Evolutionary conservation across 1,140 invertebrate genomes (phyloP).

Genomic region (Onthophagus taurus): DNA sequence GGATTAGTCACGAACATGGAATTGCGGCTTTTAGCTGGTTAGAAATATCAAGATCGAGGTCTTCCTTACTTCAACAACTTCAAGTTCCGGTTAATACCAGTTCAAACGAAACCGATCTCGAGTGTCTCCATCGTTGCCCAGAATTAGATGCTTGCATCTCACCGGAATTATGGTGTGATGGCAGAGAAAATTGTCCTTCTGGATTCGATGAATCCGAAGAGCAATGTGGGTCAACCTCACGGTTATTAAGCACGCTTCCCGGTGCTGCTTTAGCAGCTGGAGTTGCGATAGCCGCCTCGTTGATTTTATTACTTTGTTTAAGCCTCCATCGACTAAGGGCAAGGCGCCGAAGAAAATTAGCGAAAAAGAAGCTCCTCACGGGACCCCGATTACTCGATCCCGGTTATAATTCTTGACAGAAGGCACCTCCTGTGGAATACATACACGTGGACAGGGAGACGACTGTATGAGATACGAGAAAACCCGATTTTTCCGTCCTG

Average conservation of each 20-base stretch:
- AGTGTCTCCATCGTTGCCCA: conserved; percentile 68
- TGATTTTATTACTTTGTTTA: conserved; percentile 44
- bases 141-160: conserved; percentile 84
- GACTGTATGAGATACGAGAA: conserved; percentile 57
- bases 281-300: conserved; percentile 44
- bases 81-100: conserved; percentile 40
- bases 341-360: conserved; percentile 37
- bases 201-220: conserved; percentile 71
- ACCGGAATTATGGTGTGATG: conserved; percentile 78
- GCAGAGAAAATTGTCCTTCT: conserved; percentile 71
- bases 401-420: conserved; percentile 60
- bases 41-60: conserved; percentile 57
- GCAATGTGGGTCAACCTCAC: conserved; percentile 51
- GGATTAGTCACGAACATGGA: conserved; percentile 59
- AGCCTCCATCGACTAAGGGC: conserved; percentile 35
- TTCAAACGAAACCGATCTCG: conserved; percentile 49
- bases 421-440: conserved; percentile 77
- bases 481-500: conserved; percentile 34
- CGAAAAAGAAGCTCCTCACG: conserved; percentile 45
- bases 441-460: conserved; percentile 82
- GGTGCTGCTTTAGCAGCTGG: conserved; percentile 47
- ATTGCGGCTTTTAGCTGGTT: conserved; percentile 60
- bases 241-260: conserved; percentile 34
- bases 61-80: conserved; percentile 54
- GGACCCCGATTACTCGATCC: conserved; percentile 31